Base-by-base conservation (phyloP, 2,888 invertebrate species). In the Spodoptera littoralis region DNA sequence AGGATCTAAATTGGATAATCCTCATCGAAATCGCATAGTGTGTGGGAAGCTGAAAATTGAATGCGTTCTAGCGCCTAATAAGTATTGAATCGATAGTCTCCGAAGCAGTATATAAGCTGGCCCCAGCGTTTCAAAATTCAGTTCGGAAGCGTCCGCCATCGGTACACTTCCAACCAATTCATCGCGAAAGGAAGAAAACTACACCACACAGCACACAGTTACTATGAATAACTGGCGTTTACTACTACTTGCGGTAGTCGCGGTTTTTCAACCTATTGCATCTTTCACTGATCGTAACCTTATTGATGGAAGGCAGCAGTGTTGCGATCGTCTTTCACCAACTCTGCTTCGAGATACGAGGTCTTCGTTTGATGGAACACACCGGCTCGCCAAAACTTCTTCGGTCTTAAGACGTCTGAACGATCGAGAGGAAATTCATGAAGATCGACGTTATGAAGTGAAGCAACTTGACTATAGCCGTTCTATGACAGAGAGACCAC, bases 181-280 rank as follows among this genome's bases (percentile, higher is more conserved):
- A 73, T 81, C 80, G 80, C 80, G 74, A 84, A 70, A 83, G 75
- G 80, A 74, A 85, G 80, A 84, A 77, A 80, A 64, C 66, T 63
- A 61, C 60, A 65, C 68, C 81, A 78, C 58, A 81, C 73, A 78
- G 86, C 81, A 84, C 85, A 84, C 89, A 83, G 91, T 91, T 88
- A 94, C 90, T 93, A 94, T 94, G 94, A 87, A 93, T 93, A 91
- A 90, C 88, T 92, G 93, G 93, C 87, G 89, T 92, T 91, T 93
- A 82, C 87, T 91, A 75, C 85, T 94, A 73, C 85, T 93, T 85
- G 90, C 91, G 85, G 86, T 92, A 85, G 84, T 91, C 83, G 90
- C 90, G 84, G 85, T 90, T 68, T 83, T 92, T 70, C 88, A 92
- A 73, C 91, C 91, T 68, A 88, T 88, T 80, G 84, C 84, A 75